Conservation (phyloP, 2,797 vertebrate species). For the Gallinago nigripennis region DNA sequence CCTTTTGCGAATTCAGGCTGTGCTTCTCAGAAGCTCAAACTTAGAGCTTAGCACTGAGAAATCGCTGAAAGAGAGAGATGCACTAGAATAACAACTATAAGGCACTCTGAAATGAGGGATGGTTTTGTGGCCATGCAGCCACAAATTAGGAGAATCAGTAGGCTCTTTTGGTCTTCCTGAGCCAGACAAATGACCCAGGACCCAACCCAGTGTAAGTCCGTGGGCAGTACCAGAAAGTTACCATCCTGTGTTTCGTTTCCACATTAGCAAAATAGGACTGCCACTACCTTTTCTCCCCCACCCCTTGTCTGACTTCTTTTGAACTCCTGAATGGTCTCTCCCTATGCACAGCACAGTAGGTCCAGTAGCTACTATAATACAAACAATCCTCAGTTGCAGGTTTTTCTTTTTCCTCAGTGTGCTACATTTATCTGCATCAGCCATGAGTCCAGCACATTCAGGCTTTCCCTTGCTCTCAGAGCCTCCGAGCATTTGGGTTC, state of each 20-base stretch:
- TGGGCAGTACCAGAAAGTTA: background rate
- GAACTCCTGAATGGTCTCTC: background rate
- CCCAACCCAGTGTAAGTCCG: background rate
- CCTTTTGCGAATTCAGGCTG: background rate
- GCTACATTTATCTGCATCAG: background rate
- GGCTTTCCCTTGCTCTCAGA: constrained; percentile 41
- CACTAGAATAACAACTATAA: background rate
- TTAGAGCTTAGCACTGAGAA: background rate
- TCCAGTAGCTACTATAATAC: background rate
- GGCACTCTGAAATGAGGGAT: background rate
- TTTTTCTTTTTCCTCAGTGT: background rate
- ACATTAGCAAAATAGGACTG: background rate
- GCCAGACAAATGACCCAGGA: background rate
- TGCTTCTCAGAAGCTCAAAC: background rate
- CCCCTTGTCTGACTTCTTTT: background rate
- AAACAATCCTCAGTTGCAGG: background rate
- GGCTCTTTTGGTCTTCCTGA: background rate
- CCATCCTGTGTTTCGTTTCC: background rate
- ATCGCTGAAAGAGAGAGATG: background rate
- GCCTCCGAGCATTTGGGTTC: constrained; percentile 18
- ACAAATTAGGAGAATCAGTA: background rate
- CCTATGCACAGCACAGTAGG: background rate
- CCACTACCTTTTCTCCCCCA: background rate
- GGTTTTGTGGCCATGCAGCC: background rate
- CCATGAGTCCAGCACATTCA: background rate